Base-by-base conservation (phyloP, 1,140 invertebrate species). In the Heliothis subflexa region DNA sequence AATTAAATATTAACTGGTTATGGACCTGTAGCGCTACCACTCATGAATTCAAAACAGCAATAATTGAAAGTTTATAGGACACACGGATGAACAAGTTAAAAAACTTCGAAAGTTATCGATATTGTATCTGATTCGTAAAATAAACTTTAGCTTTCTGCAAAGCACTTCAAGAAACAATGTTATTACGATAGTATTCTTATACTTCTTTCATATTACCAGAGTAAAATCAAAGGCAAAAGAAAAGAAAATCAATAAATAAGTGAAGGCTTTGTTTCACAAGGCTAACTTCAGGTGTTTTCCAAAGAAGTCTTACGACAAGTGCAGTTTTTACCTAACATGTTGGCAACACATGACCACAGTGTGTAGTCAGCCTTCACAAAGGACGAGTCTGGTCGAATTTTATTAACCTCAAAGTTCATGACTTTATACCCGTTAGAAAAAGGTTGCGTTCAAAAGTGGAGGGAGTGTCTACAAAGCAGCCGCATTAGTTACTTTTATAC, bases 331-430 rank as follows among this genome's bases (percentile, higher is more conserved):
- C 50, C 47, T 13, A 28, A 52, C 18, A 57, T 33, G 14, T 57
- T 21, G 11, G n/a, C 16, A 5, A 12, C 45, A 11, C 45, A 0
- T 47, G 13, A 4, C 1, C 1, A 13, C 40, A 59, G 13, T 73
- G 45, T 73, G 54, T 73, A 73, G 33, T 45, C 28, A 57, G 16
- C 71, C 71, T 57, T 73, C 61, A 73, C 54, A 73, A 61, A 73
- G 71, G 71, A 57, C 71, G 71, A 73, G 71, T 73, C 71, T 73
- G 71, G 71, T 73, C 71, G 54, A 73, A 73, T 73, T 73, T 73
- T 73, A 73, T 73, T 73, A 55, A 73, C 55, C 71, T 73, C 55
- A 59, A 57, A 73, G 71, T 73, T 73, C 71, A 73, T 73, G 71
- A 73, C 71, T 73, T 59, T 59, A 73, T 59, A 73, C 54, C 71